Evolutionary conservation across 2,797 vertebrate genomes (phyloP), one percentile per base, ranked within the genome.

Genomic region (Anabacerthia variegaticeps): DNA sequence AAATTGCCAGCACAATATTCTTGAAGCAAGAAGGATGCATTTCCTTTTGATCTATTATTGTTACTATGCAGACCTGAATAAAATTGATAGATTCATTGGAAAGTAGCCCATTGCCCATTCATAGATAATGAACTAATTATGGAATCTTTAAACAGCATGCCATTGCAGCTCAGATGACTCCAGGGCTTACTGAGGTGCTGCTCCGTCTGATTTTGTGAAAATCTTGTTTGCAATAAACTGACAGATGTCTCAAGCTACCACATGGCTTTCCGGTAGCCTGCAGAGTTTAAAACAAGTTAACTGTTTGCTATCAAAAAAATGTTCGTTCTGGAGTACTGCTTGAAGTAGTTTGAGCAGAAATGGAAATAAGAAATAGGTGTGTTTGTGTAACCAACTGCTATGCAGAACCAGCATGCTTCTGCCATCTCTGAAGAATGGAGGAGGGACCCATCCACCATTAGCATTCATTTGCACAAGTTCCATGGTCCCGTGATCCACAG

Each of bases 341-440:
- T 94, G 74, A 92, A 59, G 72, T 92, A 73, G 34, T 91, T 96
- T 80, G 55, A 93, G 49, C 49, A 91, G 81, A 92, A 94, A 93
- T 37, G 37, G 58, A 74, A 94, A 95, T 11, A 52, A 73, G 89
- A 77, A 79, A 11, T 19, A 83, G 16, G 1, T 54, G 27, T 56
- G 15, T 48, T 77, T 68, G 24, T 51, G 15, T 75, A 52, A 24
- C 24, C 26, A 66, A 4, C 6, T 30, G 6, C 34, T 13, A 9
- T 5, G 48, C 0, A 8, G 44, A 78, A 32, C 27, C 56, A 76
- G 14, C 13, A 7, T 11, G 24, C 2, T 85, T 55, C 34, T 61
- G 48, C 21, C 22, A 2, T 19, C 28, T 80, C 65, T 62, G 43
- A 51, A 36, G 43, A 28, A 11, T 19, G 7, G 2, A 10, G 54